phyloP scores from a whole-genome alignment of 2,888 invertebrate genomes.

The Slavum lentiscoides region DNA sequence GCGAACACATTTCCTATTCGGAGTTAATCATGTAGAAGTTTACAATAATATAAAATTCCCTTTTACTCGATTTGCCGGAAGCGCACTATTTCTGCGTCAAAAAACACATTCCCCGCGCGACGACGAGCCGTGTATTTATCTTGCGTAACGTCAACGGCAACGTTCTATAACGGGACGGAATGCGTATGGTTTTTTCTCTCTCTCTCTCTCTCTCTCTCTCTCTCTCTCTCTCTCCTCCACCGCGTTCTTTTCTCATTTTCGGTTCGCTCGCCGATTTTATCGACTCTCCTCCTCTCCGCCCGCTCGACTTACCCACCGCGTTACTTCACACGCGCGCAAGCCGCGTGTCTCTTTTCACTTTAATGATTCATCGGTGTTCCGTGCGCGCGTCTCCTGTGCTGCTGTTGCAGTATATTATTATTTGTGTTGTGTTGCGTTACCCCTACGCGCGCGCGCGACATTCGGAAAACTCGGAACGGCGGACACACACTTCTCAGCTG shows the following conservation, averaged over 20 bases:
- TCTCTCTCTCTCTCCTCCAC: background rate
- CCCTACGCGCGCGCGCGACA: no score
- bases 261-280: no score
- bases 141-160: constrained; percentile 46
- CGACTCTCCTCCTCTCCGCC: background rate
- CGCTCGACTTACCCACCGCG: background rate
- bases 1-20: constrained; percentile 47
- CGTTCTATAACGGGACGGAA: constrained; percentile 12
- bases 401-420: no score
- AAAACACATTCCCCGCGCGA: constrained; percentile 43
- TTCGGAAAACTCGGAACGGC: no score
- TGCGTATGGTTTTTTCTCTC: constrained; percentile 40
- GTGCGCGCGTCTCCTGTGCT: background rate
- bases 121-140: constrained; percentile 35
- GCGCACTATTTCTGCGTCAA: constrained; percentile 53
- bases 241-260: no score
- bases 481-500: no score
- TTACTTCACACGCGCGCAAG: background rate
- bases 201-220: constrained; percentile 36
- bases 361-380: constrained; percentile 34
- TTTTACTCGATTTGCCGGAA: constrained; percentile 53
- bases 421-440: no score
- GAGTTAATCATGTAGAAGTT: constrained; percentile 52
- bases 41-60: constrained; percentile 53
- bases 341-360: background rate